These are phyloP conservation scores for Macheiramphus alcinus DNA, from an alignment of 2,113 vertebrate genomes.

Conservation along the genomic window DNA sequence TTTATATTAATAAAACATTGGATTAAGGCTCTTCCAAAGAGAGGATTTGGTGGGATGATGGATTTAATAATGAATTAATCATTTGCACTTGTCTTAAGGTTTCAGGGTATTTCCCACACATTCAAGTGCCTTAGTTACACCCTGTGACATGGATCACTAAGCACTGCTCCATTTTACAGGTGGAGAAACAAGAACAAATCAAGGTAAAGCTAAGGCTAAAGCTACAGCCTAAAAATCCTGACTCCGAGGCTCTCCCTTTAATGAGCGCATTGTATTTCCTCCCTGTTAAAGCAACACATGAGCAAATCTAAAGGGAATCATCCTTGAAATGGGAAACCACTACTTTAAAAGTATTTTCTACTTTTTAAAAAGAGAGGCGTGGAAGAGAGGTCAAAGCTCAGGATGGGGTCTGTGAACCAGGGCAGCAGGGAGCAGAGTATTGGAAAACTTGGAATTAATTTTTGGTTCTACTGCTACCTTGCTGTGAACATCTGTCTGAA, in stretches of 20 bases:
- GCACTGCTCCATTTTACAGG: not conserved
- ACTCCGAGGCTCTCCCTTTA: not conserved
- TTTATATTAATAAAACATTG: not conserved
- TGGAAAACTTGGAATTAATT: not conserved
- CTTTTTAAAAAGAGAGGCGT: not conserved
- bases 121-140: not conserved
- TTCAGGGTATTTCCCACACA: not conserved
- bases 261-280: not conserved
- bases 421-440: not conserved
- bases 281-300: not conserved
- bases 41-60: not conserved
- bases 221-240: not conserved
- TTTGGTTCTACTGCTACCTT: not conserved
- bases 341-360: not conserved
- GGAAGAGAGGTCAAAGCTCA: not conserved
- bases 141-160: not conserved
- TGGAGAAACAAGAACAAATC: not conserved
- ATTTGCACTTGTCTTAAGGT: not conserved
- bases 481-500: not conserved
- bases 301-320: not conserved
- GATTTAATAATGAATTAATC: constrained; percentile 3
- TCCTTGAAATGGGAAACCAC: not conserved
- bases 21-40: not conserved
- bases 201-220: not conserved
- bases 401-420: not conserved